These are phyloP conservation scores for Ecdyonurus torrentis DNA, from an alignment of 2,888 invertebrate species.

Conservation along the genomic window DNA sequence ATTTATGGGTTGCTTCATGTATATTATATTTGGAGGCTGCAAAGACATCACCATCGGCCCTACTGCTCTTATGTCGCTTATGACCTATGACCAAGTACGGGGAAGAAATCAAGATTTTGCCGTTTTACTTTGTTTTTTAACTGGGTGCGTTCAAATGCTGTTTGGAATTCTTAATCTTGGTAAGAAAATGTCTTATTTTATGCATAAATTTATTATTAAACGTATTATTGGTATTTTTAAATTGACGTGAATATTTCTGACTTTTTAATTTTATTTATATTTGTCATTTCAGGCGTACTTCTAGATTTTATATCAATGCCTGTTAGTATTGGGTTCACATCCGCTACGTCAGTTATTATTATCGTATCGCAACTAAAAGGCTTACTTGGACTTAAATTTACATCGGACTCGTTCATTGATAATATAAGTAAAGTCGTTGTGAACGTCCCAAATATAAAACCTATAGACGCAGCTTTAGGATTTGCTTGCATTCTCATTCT, in stretches of 20 bases:
- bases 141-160: constrained; percentile 60
- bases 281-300: constrained; percentile 46
- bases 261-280: constrained; percentile 7
- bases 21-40: constrained; percentile 75
- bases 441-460: constrained; percentile 48
- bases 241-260: no score
- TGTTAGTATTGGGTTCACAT: constrained; percentile 78
- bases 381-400: constrained; percentile 52
- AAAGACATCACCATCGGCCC: constrained; percentile 80
- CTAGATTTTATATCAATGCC: constrained; percentile 83
- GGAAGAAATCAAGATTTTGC: constrained; percentile 60
- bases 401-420: constrained; percentile 56
- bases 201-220: background rate
- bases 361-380: constrained; percentile 70
- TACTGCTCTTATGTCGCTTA: constrained; percentile 83
- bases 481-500: constrained; percentile 53
- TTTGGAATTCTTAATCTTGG: constrained; percentile 74
- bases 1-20: constrained; percentile 85
- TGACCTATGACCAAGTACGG: constrained; percentile 66
- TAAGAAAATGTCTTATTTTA: constrained; percentile 27
- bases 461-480: constrained; percentile 55
- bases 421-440: constrained; percentile 50
- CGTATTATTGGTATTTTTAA: no score
- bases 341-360: constrained; percentile 81
- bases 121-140: constrained; percentile 63